Base-by-base conservation (phyloP, 2,113 vertebrate genomes). In the Takifugu flavidus region DNA sequence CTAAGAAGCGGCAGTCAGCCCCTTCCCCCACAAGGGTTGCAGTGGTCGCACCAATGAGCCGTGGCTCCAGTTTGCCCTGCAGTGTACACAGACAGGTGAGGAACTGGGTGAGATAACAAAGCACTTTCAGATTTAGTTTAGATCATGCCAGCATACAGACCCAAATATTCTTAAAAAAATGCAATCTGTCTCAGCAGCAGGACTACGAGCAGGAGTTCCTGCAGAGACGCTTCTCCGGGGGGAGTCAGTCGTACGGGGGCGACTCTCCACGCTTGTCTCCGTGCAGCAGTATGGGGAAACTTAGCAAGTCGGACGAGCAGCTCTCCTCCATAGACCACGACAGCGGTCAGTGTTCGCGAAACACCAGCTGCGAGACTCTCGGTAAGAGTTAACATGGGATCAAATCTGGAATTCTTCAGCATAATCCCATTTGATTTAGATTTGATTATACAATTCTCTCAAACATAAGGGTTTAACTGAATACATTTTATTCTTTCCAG, bases 321-420 rank as follows among this genome's bases (percentile, higher is more conserved):
- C 94, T 99, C 59, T 97, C 95, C 0, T 96, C 95, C 0, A 90
- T 96, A 91, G 96, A 98, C 88, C 92, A 94, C 10, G 96, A 98
- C 92, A 98, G 96, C 0, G 96, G 96, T 1, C 97, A 98, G 87
- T 97, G 96, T 89, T 99, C 97, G 34, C 93, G 94, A 64, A 98
- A 98, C 89, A 98, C 97, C 85, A 98, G 96, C 94, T 98, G 96
- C 88, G 97, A 99, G 88, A 99, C 97, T 0, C 90, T 99, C 6
- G 97, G 97, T 98, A 86, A 90, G 4, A 1, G 31, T 39, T 39
- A 39, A 39, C 8, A 42, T 42, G 25, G 4, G 1, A 42, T 56
- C 20, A 15, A 13, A 34, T 15, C 52, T 49, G 25, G 56, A 51
- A 45, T 45, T 60, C n/a, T 11, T 8, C 39, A 42, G 25, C 6